Conservation (phyloP, 2,888 invertebrate species). For the Hecatera dysodea region DNA sequence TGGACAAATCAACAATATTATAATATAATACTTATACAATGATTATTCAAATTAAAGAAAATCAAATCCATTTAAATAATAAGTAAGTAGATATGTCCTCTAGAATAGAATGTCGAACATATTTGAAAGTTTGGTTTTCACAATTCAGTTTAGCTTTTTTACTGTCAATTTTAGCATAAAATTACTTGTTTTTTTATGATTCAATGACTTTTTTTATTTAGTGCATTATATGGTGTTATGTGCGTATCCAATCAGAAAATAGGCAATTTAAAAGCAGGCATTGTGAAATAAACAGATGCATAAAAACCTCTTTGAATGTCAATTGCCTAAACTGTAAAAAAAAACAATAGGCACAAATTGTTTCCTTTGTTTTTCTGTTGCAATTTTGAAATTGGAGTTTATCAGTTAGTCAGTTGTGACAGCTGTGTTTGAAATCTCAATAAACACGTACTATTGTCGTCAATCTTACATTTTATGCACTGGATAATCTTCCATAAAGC, state of each 20-base stretch:
- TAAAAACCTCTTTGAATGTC: conserved; percentile 1
- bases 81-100: too few species aligned
- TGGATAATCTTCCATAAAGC: conserved; percentile 31
- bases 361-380: neutral
- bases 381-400: conserved; percentile 1
- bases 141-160: conserved; percentile 38
- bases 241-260: conserved; percentile 42
- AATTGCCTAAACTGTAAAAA: neutral
- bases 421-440: neutral
- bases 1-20: too few species aligned
- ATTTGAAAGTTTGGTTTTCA: conserved; percentile 41
- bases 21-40: too few species aligned
- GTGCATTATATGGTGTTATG: conserved; percentile 24
- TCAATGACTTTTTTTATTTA: conserved; percentile 48
- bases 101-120: neutral
- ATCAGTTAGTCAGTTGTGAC: neutral
- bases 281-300: conserved; percentile 18
- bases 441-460: neutral
- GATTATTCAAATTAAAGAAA: neutral
- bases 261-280: conserved; percentile 21
- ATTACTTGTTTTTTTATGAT: conserved; percentile 32
- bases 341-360: neutral
- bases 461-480: neutral
- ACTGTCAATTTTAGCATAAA: conserved; percentile 39
- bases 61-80: conserved; percentile 18